Evolutionary conservation across 2,888 invertebrate genomes (phyloP).

Genomic region (Thysanoteuthis rhombus): DNA sequence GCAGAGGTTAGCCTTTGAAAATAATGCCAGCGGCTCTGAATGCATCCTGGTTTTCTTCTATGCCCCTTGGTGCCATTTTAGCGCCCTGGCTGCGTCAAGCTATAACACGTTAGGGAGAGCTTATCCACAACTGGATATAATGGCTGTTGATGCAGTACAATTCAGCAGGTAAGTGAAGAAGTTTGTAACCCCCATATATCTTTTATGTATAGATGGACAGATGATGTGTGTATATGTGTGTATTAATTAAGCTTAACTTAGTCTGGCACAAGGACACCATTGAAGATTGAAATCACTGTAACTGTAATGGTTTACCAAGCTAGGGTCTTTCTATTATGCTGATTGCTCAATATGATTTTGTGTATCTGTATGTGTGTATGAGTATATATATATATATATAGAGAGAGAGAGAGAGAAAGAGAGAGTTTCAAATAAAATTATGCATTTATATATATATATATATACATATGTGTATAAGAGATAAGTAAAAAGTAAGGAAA

Average conservation of each 20-base stretch:
- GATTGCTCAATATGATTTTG: not conserved
- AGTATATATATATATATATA: too few relatives aligned
- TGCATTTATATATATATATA: not conserved
- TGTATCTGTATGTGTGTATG: not conserved
- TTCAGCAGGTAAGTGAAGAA: slow-evolving; percentile 69
- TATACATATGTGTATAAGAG: not conserved
- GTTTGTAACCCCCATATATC: too few relatives aligned
- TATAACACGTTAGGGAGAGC: slow-evolving; percentile 89
- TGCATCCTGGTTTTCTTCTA: slow-evolving; percentile 85
- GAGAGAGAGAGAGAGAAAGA: too few relatives aligned
- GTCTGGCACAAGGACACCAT: not conserved
- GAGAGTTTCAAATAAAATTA: too few relatives aligned
- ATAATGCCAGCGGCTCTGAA: slow-evolving; percentile 72
- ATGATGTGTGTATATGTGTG: too few relatives aligned
- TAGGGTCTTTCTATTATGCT: too few relatives aligned
- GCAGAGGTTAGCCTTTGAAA: slow-evolving; percentile 72
- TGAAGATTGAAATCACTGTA: not conserved
- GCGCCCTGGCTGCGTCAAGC: slow-evolving; percentile 87
- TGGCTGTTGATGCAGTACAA: slow-evolving; percentile 89
- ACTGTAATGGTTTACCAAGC: too few relatives aligned
- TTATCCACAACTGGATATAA: slow-evolving; percentile 86
- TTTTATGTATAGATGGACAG: too few relatives aligned
- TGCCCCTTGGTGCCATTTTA: slow-evolving; percentile 89
- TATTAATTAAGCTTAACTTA: too few relatives aligned
- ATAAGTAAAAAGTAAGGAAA: too few relatives aligned